A percentile compares a stretch with the other conserved stretches of the same genome.
Evolutionary conservation across 2,888 invertebrate genomes (phyloP).

Genomic region (Platerodrilus igneus): DNA sequence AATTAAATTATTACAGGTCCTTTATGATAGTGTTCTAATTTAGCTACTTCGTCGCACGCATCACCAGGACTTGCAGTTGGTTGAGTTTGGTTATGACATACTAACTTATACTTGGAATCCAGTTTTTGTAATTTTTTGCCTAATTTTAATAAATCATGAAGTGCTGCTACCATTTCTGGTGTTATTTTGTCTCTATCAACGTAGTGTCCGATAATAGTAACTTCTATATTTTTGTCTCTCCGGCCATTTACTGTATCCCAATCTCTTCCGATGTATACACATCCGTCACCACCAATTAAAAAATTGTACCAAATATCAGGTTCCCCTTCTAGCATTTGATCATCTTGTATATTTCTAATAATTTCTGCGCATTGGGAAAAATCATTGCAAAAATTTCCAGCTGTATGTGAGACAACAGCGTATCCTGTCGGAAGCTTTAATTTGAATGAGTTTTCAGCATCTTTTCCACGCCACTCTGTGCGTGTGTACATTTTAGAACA

Average conservation of each 20-base stretch:
- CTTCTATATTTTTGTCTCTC: conserved; percentile 46
- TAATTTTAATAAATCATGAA: conserved; percentile 46
- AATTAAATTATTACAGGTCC: too few species aligned
- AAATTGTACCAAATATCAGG: conserved; percentile 51
- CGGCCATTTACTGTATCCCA: conserved; percentile 54
- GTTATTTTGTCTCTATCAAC: conserved; percentile 45
- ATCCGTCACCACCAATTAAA: conserved; percentile 55
- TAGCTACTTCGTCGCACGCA: conserved; percentile 49
- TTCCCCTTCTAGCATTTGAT: conserved; percentile 45
- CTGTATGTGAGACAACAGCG: conserved; percentile 54
- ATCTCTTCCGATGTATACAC: conserved; percentile 52
- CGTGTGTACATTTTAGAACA: conserved; percentile 18
- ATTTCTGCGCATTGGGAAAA: conserved; percentile 46
- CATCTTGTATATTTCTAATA: conserved; percentile 49
- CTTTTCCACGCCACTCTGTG: conserved; percentile 37
- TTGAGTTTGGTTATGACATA: conserved; percentile 53
- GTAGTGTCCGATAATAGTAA: conserved; percentile 52
- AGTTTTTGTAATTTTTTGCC: conserved; percentile 47
- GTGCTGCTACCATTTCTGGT: conserved; percentile 47
- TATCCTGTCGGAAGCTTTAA: conserved; percentile 47
- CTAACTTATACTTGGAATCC: conserved; percentile 47
- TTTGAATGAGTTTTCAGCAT: conserved; percentile 48
- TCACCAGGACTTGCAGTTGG: conserved; percentile 51
- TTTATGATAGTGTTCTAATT: conserved; percentile 48
- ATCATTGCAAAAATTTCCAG: conserved; percentile 46